Evolutionary conservation across 2,113 vertebrate genomes (phyloP).

Genomic region (Sula dactylatra): DNA sequence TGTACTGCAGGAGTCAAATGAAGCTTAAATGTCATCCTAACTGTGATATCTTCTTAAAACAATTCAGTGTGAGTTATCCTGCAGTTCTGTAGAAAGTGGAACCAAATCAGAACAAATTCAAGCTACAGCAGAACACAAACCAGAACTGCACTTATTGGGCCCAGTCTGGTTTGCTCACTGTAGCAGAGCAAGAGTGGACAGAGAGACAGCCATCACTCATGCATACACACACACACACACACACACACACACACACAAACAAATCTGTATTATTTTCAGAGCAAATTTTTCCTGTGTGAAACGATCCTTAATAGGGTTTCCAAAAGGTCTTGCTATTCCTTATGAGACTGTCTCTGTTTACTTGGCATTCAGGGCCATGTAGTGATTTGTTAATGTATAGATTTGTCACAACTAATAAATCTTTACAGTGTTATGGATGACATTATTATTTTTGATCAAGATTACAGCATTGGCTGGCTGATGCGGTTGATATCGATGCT

Average conservation of each 20-base stretch:
- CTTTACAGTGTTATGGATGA: slow-evolving; percentile 63
- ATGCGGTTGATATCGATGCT: slow-evolving; percentile 20
- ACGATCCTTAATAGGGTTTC: background rate
- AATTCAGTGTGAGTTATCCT: background rate
- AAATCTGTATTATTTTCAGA: background rate
- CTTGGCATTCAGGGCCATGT: slow-evolving; percentile 32
- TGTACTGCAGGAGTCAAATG: background rate
- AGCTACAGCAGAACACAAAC: background rate
- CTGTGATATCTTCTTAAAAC: background rate
- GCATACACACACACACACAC: background rate
- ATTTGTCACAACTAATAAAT: slow-evolving; percentile 67
- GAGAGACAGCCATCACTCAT: rapidly evolving
- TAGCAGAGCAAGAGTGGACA: background rate
- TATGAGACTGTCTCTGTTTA: background rate
- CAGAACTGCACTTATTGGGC: background rate
- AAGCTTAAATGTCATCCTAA: background rate
- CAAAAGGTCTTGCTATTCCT: background rate
- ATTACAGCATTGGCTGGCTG: slow-evolving; percentile 39
- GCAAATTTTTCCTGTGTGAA: background rate
- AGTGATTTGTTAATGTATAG: slow-evolving; percentile 63
- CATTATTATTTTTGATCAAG: slow-evolving; percentile 71
- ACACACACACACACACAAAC: background rate
- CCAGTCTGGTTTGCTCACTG: background rate
- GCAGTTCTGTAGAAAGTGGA: background rate
- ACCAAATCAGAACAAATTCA: background rate